phyloP scores from a whole-genome alignment of 2,113 vertebrate genomes.

The Microcebus griseorufus region DNA sequence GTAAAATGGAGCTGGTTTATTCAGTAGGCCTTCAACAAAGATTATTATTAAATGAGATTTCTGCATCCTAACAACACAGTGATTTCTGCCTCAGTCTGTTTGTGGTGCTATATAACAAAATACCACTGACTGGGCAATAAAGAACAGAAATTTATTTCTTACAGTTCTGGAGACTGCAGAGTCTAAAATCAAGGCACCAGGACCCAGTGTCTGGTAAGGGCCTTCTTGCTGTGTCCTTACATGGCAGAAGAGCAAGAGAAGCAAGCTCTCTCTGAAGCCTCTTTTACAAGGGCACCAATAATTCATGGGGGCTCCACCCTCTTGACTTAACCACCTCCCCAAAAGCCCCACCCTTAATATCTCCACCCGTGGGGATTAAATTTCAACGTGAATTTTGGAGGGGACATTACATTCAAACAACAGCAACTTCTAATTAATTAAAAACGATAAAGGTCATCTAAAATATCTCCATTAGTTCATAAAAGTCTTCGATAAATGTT shows the following conservation, averaged over 20 bases:
- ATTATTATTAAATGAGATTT: neutral
- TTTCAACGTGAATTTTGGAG: neutral
- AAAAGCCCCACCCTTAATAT: neutral
- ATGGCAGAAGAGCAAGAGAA: neutral
- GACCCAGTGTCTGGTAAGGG: neutral
- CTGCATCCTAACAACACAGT: neutral
- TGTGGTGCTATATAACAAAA: neutral
- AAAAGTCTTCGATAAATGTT: neutral
- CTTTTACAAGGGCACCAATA: neutral
- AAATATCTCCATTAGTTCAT: neutral
- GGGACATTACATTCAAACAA: neutral
- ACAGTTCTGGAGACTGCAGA: too few relatives aligned
- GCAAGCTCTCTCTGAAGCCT: neutral
- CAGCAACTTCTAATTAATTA: neutral
- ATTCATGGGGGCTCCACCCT: neutral
- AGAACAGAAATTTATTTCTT: neutral
- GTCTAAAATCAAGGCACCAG: neutral
- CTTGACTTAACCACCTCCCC: neutral
- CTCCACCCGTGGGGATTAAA: neutral
- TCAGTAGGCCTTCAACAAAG: neutral
- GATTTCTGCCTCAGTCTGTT: neutral
- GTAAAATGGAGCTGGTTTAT: neutral
- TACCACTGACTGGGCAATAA: neutral
- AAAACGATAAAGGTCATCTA: neutral
- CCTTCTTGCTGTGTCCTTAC: neutral